These are phyloP conservation scores for Rhegmatorhina hoffmannsi DNA, from an alignment of 2,113 vertebrate genomes.

Conservation along the genomic window DNA sequence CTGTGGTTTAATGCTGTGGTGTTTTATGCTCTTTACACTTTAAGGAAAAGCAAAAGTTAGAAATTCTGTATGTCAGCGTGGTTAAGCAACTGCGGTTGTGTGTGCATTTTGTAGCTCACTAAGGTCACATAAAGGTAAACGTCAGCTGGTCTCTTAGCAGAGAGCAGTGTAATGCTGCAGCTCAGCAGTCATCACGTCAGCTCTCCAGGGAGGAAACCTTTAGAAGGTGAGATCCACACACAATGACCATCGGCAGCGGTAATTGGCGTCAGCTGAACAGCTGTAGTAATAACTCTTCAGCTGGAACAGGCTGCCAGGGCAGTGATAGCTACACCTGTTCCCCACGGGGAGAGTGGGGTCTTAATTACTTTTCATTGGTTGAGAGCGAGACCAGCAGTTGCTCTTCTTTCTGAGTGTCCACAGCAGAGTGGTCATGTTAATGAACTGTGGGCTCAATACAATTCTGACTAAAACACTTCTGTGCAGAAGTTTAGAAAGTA, in stretches of 20 bases:
- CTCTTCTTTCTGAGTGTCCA: neutral
- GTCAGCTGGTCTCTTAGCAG: neutral
- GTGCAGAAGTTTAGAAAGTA: neutral
- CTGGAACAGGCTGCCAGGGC: neutral
- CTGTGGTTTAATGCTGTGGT: conserved; percentile 10
- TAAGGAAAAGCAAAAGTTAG: conserved; percentile 24
- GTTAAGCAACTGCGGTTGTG: neutral
- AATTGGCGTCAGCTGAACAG: neutral
- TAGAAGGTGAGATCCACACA: neutral
- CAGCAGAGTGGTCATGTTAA: neutral
- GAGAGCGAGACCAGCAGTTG: neutral
- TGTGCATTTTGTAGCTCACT: neutral
- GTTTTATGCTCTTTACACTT: neutral
- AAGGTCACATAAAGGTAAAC: neutral
- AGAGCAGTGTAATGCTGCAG: neutral
- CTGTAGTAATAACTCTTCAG: neutral
- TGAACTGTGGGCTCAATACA: neutral
- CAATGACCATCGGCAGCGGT: neutral
- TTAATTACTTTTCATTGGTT: neutral
- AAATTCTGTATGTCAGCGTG: neutral
- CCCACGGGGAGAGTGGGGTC: neutral
- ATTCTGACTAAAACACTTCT: neutral
- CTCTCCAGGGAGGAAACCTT: conserved; percentile 4
- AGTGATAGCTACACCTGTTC: conserved; percentile 6
- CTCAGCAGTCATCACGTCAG: neutral